Evolutionary conservation across 2,113 vertebrate genomes (phyloP), one percentile per base, ranked within the genome.

Genomic region (Platichthys stellatus): DNA sequence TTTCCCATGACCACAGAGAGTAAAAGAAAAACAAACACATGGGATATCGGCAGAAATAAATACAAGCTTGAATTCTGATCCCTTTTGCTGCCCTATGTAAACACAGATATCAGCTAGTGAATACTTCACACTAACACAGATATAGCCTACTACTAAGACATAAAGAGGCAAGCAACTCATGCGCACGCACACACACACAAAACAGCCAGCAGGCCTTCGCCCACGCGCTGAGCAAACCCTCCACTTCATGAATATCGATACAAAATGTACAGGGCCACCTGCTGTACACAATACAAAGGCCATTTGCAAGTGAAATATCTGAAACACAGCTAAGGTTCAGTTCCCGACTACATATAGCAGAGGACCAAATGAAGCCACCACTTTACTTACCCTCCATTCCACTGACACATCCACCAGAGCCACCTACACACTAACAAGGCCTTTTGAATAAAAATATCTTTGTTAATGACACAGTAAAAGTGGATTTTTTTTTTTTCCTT

Each of bases 231-330:
- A 77, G 74, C 74, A 87, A 86, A 89, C 81, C 14, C 45, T 78
- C 65, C 59, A 76, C 81, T 81, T 85, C 70, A 88, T 88, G 80
- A 88, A 88, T 89, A 89, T 88, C 82, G 87, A 88, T 78, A 79
- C 51, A 62, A 24, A 82, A 78, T 69, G 71, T 80, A 86, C 90
- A 84, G 82, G 76, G 62, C 74, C 88, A 86, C 84, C 86, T 90
- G 88, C 80, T 79, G 80, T 80, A 86, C 72, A 54, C 69, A 62
- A 77, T 38, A 82, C 83, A 89, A 82, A 88, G 75, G 75, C 63
- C 49, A 66, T 88, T 79, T 80, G 18, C 64, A 81, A 58, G 31
- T 56, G 72, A 63, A 24, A 64, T 54, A 84, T 69, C 58, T 74
- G 57, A 74, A 35, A 75, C 69, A 57, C 24, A 62, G 72, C 59